Base-by-base conservation (phyloP, 2,888 invertebrate genomes). In the Dynastes maya region DNA sequence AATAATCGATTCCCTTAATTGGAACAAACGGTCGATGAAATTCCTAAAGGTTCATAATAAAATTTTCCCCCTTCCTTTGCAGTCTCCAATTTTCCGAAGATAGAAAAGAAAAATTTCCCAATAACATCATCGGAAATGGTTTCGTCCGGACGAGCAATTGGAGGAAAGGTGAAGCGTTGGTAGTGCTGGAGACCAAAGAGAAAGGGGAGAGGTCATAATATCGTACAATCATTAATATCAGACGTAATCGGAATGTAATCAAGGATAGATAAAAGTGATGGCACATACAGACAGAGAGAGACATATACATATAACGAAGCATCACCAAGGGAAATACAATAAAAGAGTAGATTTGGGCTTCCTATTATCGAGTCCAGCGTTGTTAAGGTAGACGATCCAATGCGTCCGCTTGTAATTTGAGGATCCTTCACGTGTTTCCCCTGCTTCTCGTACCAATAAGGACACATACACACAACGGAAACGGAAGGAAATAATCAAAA, bases 41-140 rank as follows among this genome's bases (percentile, higher is more conserved):
- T 65, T 65, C 65, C 65, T 16, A 32, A 8, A 6, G 37, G n/a
- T 40, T 65, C 65, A 40, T 65, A 65, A 65, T 65, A 65, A 65
- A 65, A 65, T 65, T 65, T 65, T 74, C 53, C 16, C 53, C 16
- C n/a, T n/a, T 53, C 16, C 53, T 5, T 16, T 0, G n/a, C 53
- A 13, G 2, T n/a, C 45, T 45, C 11, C 11, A 32, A 53, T 53
- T 16, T 5, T 53, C 53, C 53, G 53, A 53, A 5, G n/a, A 53
- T n/a, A 16, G 53, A 53, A 53, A 53, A 53, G 53, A 53, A 53
- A 53, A 53, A 53, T 53, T 53, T n/a, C n/a, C 53, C 53, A 53
- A 53, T 53, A 53, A 16, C 53, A 53, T n/a, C 53, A 13, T 5
- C 16, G 53, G 53, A 45, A 45, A 45, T 45, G 45, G 45, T 8